phyloP scores from a whole-genome alignment of 2,888 invertebrate genomes.

The Mesoligia furuncula region DNA sequence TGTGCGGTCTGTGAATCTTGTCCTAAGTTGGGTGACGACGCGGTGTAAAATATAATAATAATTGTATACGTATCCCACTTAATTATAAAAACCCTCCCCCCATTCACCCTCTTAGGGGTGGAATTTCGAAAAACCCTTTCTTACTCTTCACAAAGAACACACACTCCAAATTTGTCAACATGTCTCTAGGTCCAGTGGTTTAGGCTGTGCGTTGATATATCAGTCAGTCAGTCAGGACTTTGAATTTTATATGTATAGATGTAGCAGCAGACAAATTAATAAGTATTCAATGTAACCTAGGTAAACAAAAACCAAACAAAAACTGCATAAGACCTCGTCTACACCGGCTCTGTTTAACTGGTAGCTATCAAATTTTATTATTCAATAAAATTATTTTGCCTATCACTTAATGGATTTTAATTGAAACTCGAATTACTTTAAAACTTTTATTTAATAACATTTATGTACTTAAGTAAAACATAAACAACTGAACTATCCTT shows the following conservation, averaged over 20 bases:
- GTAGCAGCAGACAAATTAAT: not conserved
- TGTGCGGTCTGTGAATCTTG: not conserved
- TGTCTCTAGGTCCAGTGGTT: too few species aligned
- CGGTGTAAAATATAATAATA: not conserved
- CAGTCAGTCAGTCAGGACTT: too few species aligned
- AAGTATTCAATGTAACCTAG: not conserved
- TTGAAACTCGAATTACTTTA: conserved; percentile 40
- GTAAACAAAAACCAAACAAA: conserved; percentile 1
- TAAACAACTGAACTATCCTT: conserved; percentile 12
- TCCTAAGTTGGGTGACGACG: not conserved
- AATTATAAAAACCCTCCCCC: not conserved
- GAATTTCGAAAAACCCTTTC: too few species aligned
- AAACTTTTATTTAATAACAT: conserved; percentile 24
- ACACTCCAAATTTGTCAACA: too few species aligned
- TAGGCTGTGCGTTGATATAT: too few species aligned
- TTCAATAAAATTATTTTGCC: conserved; percentile 55
- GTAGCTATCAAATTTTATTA: conserved; percentile 45
- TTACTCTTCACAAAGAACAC: too few species aligned
- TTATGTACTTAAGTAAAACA: not conserved
- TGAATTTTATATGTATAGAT: too few species aligned
- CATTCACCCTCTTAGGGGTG: too few species aligned
- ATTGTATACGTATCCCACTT: not conserved
- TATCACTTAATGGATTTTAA: conserved; percentile 38
- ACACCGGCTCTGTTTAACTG: conserved; percentile 42
- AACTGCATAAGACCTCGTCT: conserved; percentile 24